phyloP scores from a whole-genome alignment of 2,797 vertebrate species.

The Ptychadena robeensis region DNA sequence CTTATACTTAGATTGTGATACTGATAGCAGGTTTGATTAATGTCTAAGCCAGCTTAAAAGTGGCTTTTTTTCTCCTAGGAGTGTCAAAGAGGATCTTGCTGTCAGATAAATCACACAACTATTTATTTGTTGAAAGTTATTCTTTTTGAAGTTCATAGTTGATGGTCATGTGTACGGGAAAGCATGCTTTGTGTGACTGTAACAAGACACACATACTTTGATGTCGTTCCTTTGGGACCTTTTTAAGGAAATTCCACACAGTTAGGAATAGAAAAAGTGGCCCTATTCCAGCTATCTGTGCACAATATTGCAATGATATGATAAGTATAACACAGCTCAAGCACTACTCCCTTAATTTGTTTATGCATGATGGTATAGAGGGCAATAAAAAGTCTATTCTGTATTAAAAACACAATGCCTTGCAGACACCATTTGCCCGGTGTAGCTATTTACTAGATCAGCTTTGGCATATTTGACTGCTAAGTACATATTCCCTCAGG shows the following conservation, averaged over 20 bases:
- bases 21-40: background rate
- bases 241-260: slow-evolving; percentile 35
- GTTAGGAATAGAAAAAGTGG: slow-evolving; percentile 37
- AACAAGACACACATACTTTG: slow-evolving; percentile 32
- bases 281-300: slow-evolving; percentile 14
- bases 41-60: background rate
- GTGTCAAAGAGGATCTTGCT: background rate
- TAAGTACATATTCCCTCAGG: slow-evolving; percentile 52
- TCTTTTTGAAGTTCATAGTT: slow-evolving; percentile 39
- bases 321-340: background rate
- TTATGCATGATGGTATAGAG: background rate
- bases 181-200: slow-evolving; percentile 1
- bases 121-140: slow-evolving; percentile 36
- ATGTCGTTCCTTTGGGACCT: slow-evolving; percentile 44
- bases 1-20: background rate
- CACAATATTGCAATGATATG: slow-evolving; percentile 10
- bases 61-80: background rate
- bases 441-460: slow-evolving; percentile 42
- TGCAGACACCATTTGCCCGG: slow-evolving; percentile 37
- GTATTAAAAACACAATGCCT: slow-evolving; percentile 5
- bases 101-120: background rate
- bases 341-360: background rate
- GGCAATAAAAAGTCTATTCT: slow-evolving; percentile 15
- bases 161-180: slow-evolving; percentile 29
- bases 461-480: slow-evolving; percentile 49